Evolutionary conservation across 2,888 invertebrate species (phyloP), one percentile per base, ranked within the genome.

Genomic region (Tinea trinotella): DNA sequence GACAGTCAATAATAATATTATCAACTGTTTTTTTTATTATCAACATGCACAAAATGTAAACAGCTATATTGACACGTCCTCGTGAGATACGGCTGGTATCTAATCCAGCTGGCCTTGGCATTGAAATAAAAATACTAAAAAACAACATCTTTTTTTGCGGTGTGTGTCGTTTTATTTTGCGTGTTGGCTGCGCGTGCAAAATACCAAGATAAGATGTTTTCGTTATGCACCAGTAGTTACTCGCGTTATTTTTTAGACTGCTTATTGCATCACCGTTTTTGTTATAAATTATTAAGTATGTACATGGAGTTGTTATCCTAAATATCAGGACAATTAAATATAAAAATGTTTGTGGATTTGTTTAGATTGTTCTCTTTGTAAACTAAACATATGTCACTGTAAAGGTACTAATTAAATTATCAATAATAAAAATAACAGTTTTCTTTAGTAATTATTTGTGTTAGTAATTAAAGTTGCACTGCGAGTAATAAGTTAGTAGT

Each of bases 91-190:
- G 70, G 68, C 68, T 71, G 73, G 76, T 83, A 79, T 83, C 81
- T 79, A 77, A 78, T 75, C 78, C 69, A 64, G 68, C 61, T 80
- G 85, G 76, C 87, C 86, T 87, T 87, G 87, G 67, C 85, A 85
- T 70, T 86, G 85, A 83, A 84, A 52, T 30, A 48, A 19, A 54
- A 50, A 24, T 24, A 40, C 17, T n/a, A 40, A 40, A 78, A 73
- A 76, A 75, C 73, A 70, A 66, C 73, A 74, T 74, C 73, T 70
- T 70, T 55, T 52, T 53, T 40, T 50, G 50, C 50, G 22, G 3
- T 50, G 24, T 24, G 24, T 46, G 12, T 10, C 18, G 24, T 13
- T 50, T 50, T 50, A 50, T 50, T 50, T 50, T 50, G 50, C 50
- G 50, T 24, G 18, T 48, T 48, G 18, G 48, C 48, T 50, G 50